Evolutionary conservation across 2,113 vertebrate species (phyloP), one percentile per base, ranked within the genome.

Genomic region (Salminus brasiliensis): DNA sequence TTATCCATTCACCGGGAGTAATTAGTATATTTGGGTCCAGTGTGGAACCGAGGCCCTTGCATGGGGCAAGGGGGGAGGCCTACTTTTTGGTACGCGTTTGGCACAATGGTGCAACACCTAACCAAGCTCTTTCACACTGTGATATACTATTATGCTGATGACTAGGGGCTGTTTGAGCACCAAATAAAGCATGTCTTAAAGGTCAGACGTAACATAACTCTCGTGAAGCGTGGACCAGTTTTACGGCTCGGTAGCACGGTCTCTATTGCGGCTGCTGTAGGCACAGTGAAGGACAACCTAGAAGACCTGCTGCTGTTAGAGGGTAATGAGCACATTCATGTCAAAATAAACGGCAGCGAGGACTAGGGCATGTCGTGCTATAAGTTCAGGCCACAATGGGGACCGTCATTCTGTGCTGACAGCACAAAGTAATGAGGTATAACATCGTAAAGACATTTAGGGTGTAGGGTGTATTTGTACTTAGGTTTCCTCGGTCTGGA

Each of bases 1-100:
- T 75, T 71, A 63, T 83, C 85, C 74, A 89, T 90, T 89, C 89
- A 88, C 84, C 72, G 74, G 80, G n/a, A 76, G 80, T 82, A 72
- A 89, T 89, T 80, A 83, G 72, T 70, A 74, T 72, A 83, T 86
- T 82, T 39, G 30, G 70, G 70, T 74, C 55, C 63, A 79, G 76
- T 78, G 73, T 78, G 69, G 18, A 73, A 72, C 13, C 23, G 27
- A 55, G 18, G 8, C 30, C 18, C 10, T 39, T 29, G 32, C 25
- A 9, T 43, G 18, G 29, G 62, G n/a, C n/a, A n/a, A n/a, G n/a
- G n/a, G n/a, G n/a, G 18, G 30, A 47, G 36, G n/a, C 52, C 11
- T 32, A 15, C 29, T 3, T 69, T n/a, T n/a, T n/a, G n/a, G n/a
- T 13, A 23, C 45, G 57, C 2, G 18, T 29, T 23, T 23, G 39